phyloP scores from a whole-genome alignment of 2,113 vertebrate genomes.

The Archilochus colubris region DNA sequence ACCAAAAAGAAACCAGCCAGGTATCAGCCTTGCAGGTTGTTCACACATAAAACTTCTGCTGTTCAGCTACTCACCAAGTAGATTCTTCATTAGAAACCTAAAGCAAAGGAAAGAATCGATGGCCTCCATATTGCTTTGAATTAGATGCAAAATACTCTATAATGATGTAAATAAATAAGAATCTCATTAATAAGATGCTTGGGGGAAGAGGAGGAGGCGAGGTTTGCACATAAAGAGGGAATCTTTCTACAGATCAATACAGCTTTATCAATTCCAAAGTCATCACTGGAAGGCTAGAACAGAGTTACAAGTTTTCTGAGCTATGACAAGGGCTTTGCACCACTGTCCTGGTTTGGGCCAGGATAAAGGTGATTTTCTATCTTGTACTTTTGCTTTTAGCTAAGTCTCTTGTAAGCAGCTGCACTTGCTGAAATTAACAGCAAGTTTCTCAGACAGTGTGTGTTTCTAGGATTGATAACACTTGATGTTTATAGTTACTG shows the following conservation, averaged over 20 bases:
- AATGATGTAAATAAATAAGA: neutral
- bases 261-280: neutral
- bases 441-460: no score
- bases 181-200: neutral
- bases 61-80: neutral
- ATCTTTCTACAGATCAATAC: neutral
- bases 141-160: neutral
- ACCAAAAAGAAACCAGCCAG: neutral
- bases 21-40: neutral
- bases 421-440: no score
- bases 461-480: no score
- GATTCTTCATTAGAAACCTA: neutral
- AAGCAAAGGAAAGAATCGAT: neutral
- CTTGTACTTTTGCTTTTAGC: no score
- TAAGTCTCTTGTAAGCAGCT: no score
- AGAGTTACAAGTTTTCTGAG: neutral
- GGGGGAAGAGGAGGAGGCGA: no score
- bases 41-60: neutral
- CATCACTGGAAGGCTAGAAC: neutral
- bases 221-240: neutral
- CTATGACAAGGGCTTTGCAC: neutral
- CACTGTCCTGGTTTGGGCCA: no score
- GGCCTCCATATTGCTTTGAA: neutral
- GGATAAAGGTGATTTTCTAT: no score
- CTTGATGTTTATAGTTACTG: no score